Evolutionary conservation across 1,140 invertebrate species (phyloP), one percentile per base, ranked within the genome.

Genomic region (Sarcophaga peregrina): DNA sequence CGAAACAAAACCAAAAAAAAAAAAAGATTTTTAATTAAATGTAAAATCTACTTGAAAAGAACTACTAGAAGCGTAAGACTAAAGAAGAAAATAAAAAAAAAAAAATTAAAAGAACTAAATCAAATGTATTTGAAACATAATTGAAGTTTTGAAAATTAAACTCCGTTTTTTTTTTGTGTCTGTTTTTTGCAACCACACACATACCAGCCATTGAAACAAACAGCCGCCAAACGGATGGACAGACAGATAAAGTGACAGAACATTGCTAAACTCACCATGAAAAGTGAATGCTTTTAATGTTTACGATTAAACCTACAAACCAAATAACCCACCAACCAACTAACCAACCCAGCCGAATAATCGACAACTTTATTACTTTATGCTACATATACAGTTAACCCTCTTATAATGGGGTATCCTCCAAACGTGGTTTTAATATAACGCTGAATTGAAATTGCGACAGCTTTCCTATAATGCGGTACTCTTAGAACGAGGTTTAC

Each of bases 111-210:
- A n/a, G 3, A 58, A 58, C n/a, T n/a, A 58, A 58, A 58, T 58
- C 54, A 58, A 58, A n/a, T 13, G 54, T 58, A 58, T 68, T 68
- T 68, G 62, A 68, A 68, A 68, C 62, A 68, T 68, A 68, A 17
- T 68, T 68, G 62, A 68, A 68, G 62, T 68, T 58, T 68, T 68
- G 62, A 17, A 68, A 68, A 68, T 10, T 0, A 20, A 20, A 68
- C n/a, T 20, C 25, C 25, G 25, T 4, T 37, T 37, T 37, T 37
- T 68, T 20, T 0, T n/a, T n/a, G n/a, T n/a, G n/a, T n/a, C n/a
- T n/a, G n/a, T n/a, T 20, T 20, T 20, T 9, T n/a, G 62, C 17
- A 68, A 68, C 62, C 54, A 58, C 54, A 58, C 54, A 58, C 15
- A 58, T 58, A 13, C 25, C 25, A 13, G n/a, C 54, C 54, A 58